Evolutionary conservation across 1,140 invertebrate genomes (phyloP).

Genomic region (Micrasema minimum): DNA sequence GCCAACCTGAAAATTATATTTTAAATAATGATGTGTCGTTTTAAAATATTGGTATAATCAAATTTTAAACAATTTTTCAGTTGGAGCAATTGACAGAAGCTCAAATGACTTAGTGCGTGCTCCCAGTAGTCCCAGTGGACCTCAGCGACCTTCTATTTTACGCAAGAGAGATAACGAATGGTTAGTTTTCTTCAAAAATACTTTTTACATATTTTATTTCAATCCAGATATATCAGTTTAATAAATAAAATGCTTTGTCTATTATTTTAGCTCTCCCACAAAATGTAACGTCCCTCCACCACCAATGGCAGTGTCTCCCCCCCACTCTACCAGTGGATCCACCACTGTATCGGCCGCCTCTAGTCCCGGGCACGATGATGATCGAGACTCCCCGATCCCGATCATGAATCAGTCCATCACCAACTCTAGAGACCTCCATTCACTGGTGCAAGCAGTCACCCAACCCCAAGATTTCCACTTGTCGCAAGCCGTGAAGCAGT

Average conservation of each 20-base stretch:
- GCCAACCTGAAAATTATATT: no score
- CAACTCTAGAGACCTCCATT: constrained; percentile 26
- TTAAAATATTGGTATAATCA: no score
- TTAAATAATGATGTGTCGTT: no score
- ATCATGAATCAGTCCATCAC: neutral
- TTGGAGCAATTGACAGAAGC: constrained; percentile 13
- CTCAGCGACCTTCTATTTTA: constrained; percentile 49
- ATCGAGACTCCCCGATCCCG: constrained; percentile 49
- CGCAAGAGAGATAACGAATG: constrained; percentile 51
- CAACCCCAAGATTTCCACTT: constrained; percentile 16
- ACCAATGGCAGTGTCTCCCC: constrained; percentile 28
- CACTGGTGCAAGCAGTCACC: constrained; percentile 12
- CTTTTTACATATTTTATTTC: no score
- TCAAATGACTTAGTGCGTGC: constrained; percentile 35
- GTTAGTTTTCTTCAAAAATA: no score
- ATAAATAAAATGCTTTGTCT: no score
- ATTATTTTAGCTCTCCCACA: constrained; percentile 41
- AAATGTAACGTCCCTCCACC: constrained; percentile 33
- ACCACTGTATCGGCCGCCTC: constrained; percentile 73
- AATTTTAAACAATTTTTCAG: constrained; percentile 4
- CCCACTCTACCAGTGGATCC: constrained; percentile 63
- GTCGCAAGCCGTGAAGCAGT: constrained; percentile 4
- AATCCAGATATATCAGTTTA: no score
- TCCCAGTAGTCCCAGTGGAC: constrained; percentile 38
- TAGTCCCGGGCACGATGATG: constrained; percentile 71